These are phyloP conservation scores for Neoniphon sammara DNA, from an alignment of 2,797 vertebrate species.

Conservation along the genomic window DNA sequence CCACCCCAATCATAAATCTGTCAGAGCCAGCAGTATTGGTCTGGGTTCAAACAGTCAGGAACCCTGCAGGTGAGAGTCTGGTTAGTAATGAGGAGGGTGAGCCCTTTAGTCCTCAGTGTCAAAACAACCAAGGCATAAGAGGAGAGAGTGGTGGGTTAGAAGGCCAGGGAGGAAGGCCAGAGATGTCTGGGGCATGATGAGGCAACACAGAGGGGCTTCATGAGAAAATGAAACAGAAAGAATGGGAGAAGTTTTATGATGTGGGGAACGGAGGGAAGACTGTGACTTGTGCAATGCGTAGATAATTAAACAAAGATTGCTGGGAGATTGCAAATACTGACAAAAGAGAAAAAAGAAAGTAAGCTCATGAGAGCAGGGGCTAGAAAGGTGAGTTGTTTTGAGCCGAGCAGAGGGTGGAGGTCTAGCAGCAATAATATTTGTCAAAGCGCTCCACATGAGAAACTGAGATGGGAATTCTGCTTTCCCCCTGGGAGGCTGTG, in stretches of 20 bases:
- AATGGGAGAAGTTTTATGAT: background rate
- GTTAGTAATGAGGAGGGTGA: conserved; percentile 51
- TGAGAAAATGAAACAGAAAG: conserved; percentile 15
- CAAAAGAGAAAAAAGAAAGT: conserved; percentile 11
- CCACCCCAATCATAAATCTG: conserved; percentile 69
- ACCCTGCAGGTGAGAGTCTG: conserved; percentile 71
- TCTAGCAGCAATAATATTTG: conserved; percentile 73
- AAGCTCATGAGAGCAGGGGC: conserved; percentile 29
- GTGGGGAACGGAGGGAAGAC: conserved; percentile 12
- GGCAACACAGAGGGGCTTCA: conserved; percentile 15
- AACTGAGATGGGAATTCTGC: conserved; percentile 76
- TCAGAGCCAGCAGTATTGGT: conserved; percentile 53
- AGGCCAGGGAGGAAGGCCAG: no score
- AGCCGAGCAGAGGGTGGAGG: conserved; percentile 57
- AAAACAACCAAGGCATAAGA: conserved; percentile 41
- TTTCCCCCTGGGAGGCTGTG: conserved; percentile 64
- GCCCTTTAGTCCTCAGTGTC: conserved; percentile 49
- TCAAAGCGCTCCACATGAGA: conserved; percentile 67
- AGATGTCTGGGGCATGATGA: conserved; percentile 26
- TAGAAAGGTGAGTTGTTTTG: conserved; percentile 58
- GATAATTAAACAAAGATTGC: conserved; percentile 60
- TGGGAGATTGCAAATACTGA: conserved; percentile 33
- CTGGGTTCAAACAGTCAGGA: conserved; percentile 70
- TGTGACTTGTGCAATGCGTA: conserved; percentile 16
- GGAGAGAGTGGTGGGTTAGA: conserved; percentile 6